These are phyloP conservation scores for Lamellibrachia columna DNA, from an alignment of 2,888 invertebrate genomes.

Conservation along the genomic window DNA sequence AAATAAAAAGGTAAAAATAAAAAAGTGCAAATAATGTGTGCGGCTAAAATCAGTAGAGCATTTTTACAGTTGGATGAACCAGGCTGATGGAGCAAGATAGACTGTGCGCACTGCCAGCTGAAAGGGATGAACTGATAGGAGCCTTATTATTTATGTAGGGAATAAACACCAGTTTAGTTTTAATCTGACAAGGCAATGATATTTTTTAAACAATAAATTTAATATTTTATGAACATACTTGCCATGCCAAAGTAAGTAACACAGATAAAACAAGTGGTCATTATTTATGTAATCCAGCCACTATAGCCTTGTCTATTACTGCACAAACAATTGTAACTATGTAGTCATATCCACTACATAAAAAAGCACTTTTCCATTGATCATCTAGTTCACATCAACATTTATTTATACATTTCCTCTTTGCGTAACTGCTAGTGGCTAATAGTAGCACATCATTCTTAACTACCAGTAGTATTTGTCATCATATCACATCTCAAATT, in stretches of 20 bases:
- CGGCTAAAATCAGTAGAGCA: background rate
- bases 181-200: background rate
- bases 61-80: background rate
- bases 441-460: no score
- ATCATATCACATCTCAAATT: no score
- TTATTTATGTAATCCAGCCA: background rate
- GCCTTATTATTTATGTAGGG: no score
- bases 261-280: background rate
- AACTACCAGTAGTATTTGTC: no score
- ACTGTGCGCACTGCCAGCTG: background rate
- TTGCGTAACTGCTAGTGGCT: no score
- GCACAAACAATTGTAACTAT: background rate
- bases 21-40: background rate
- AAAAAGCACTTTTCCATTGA: no score
- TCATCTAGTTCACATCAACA: no score
- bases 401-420: no score
- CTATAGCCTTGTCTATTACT: background rate
- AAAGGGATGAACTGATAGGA: no score
- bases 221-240: background rate
- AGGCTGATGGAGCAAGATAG: background rate
- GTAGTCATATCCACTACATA: background rate
- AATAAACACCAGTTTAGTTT: no score
- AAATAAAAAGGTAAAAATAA: background rate
- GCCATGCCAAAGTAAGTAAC: background rate
- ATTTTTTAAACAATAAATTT: background rate